Percentiles rank a stretch among this genome's conserved stretches.
These are phyloP conservation scores for Ceratina australensis DNA, from an alignment of 1,140 invertebrate genomes.

Conservation along the genomic window DNA sequence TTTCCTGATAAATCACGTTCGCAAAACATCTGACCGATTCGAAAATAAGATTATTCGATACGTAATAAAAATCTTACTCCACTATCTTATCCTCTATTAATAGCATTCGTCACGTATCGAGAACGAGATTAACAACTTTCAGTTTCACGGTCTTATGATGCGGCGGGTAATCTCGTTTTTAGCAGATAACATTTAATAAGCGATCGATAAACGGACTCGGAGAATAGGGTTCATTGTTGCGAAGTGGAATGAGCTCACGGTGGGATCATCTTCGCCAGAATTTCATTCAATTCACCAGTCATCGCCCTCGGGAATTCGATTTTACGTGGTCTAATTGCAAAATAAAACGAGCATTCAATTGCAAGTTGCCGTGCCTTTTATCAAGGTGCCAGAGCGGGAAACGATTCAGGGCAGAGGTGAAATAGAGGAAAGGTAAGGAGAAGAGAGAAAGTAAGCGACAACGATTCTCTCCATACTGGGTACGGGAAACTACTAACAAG, in stretches of 20 bases:
- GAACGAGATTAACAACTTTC: neutral
- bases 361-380: neutral
- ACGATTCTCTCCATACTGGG: neutral
- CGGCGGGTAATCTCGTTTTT: neutral
- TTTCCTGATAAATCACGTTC: neutral
- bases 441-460: neutral
- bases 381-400: neutral
- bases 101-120: too few species aligned
- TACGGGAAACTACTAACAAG: slow-evolving; percentile 17
- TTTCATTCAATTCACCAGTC: neutral
- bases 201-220: neutral
- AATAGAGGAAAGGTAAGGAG: neutral
- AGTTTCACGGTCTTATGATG: too few species aligned
- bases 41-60: neutral
- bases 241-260: neutral
- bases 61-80: neutral
- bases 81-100: neutral
- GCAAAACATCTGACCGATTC: neutral
- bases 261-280: neutral
- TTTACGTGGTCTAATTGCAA: neutral
- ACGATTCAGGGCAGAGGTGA: too few species aligned
- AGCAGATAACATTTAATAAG: neutral
- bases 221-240: slow-evolving; percentile 18
- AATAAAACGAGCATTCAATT: slow-evolving; percentile 12
- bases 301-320: neutral